phyloP scores from a whole-genome alignment of 2,797 vertebrate genomes.

The Danio choprae region DNA sequence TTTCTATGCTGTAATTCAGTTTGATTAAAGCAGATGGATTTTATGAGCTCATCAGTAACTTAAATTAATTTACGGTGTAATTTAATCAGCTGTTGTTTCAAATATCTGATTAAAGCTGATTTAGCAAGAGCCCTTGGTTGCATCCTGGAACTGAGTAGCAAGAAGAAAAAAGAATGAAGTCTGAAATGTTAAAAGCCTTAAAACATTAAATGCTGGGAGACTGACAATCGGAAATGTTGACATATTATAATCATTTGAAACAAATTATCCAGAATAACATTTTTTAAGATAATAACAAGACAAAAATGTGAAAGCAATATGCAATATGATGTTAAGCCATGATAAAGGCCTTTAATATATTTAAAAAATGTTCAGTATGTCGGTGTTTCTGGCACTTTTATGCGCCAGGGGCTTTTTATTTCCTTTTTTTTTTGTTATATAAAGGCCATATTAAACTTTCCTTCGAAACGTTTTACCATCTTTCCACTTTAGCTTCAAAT shows the following conservation, averaged over 20 bases:
- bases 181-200: background rate
- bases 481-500: background rate
- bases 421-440: background rate
- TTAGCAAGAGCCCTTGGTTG: slow-evolving; percentile 23
- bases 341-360: background rate
- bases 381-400: background rate
- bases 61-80: slow-evolving; percentile 48
- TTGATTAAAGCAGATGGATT: slow-evolving; percentile 55
- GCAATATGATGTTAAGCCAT: background rate
- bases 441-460: background rate
- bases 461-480: background rate
- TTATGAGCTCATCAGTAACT: slow-evolving; percentile 48
- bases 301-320: background rate
- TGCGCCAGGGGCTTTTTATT: background rate
- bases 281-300: background rate
- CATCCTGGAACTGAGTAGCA: background rate
- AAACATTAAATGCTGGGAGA: slow-evolving; percentile 3
- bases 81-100: slow-evolving; percentile 55
- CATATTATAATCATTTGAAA: background rate
- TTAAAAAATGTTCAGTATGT: background rate
- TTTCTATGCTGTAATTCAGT: slow-evolving; percentile 40
- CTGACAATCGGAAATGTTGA: background rate
- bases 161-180: slow-evolving; percentile 6
- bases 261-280: background rate
- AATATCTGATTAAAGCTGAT: slow-evolving; percentile 51